Percentiles rank a stretch among this genome's conserved stretches.
phyloP scores from a whole-genome alignment of 1,140 invertebrate species.

The Acyrthosiphon pisum region DNA sequence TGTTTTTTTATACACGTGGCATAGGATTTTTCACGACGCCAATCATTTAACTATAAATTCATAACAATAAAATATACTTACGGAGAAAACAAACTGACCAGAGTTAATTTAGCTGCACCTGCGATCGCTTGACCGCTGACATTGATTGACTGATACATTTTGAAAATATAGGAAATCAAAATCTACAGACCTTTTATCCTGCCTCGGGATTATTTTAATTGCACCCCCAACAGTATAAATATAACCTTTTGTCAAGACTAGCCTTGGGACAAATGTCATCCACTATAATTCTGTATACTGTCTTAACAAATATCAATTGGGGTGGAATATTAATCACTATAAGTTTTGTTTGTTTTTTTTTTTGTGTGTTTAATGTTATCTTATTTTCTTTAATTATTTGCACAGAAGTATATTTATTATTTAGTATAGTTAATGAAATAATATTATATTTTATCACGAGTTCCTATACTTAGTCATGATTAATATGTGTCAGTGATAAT shows the following conservation, averaged over 20 bases:
- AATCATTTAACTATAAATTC: neutral
- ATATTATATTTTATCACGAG: too few species aligned
- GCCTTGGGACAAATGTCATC: neutral
- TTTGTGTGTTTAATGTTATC: neutral
- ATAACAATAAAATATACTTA: neutral
- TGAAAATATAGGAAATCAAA: constrained; percentile 6
- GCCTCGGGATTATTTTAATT: constrained; percentile 1
- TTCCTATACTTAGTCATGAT: too few species aligned
- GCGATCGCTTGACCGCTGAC: neutral
- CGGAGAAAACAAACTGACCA: neutral
- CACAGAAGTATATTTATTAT: neutral
- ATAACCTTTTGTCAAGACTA: neutral
- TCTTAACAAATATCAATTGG: neutral
- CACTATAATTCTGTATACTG: neutral
- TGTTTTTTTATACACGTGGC: neutral
- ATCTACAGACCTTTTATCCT: neutral
- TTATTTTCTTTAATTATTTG: neutral
- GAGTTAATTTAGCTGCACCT: constrained; percentile 28
- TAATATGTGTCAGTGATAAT: too few species aligned
- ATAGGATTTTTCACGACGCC: neutral
- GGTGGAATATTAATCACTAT: neutral
- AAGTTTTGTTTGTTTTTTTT: neutral
- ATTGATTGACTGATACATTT: constrained; percentile 17
- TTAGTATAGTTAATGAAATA: neutral
- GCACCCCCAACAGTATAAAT: neutral